Base-by-base conservation (phyloP, 2,113 vertebrate species). In the Tonatia bakeri region DNA sequence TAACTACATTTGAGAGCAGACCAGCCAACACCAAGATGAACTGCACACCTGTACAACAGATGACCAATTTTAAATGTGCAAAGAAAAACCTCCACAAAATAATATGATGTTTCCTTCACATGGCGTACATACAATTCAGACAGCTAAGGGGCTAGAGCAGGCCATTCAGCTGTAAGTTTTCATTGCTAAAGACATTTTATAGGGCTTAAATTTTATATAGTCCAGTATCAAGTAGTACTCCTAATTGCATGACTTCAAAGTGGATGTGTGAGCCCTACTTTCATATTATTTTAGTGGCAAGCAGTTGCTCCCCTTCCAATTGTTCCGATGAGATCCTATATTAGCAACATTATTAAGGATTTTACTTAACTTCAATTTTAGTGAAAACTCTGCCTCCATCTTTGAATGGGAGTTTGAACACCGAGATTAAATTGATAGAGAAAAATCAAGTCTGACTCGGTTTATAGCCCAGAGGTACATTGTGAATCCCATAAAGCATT, bases 401-500 rank as follows among this genome's bases (percentile, higher is more conserved):
- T 94, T 92, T 67, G 96, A 89, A 97, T 95, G 64, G 22, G 83
- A 97, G 95, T 95, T 95, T 97, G 97, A 98, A 98, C 90, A 97
- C 94, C 85, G 86, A 97, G 97, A 98, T 98, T 97, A 98, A 98
- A 98, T 93, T 96, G 98, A 97, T 98, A 97, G 97, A 98, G 97
- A 97, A 97, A 98, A 98, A 98, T 97, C 96, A 96, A 97, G 95
- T 86, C 94, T 97, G 97, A 98, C 97, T 98, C 91, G 47, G 97
- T 98, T 98, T 98, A 98, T 97, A 98, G 98, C 98, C 98, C 97
- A 94, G 88, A 96, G 98, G 98, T 98, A 98, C 98, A 81, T 97
- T 98, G 98, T 97, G 98, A 98, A 98, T 99, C 98, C 98, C 98
- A 98, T 98, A 98, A 98, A 99, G 98, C 98, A 98, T 98, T 98